Evolutionary conservation across 1,140 invertebrate genomes (phyloP).

Genomic region (Bombus waltoni): DNA sequence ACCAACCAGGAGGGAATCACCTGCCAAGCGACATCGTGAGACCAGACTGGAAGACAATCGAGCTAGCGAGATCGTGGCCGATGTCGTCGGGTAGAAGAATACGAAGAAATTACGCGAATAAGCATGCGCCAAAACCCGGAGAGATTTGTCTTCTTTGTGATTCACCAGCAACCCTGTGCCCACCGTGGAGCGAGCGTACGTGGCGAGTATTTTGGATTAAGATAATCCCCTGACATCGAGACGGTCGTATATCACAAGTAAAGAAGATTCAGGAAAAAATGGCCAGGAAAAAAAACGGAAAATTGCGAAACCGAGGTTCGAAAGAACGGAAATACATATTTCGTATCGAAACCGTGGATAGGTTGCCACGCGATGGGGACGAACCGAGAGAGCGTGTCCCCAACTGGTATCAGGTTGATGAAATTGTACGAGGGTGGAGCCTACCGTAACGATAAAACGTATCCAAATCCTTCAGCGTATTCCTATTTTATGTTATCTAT

Average conservation of each 20-base stretch:
- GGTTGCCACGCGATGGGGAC: constrained; percentile 17
- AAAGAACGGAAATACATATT: constrained; percentile 22
- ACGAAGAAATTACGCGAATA: constrained; percentile 8
- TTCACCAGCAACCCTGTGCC: neutral
- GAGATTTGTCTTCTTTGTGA: neutral
- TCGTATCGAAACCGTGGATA: constrained; percentile 20
- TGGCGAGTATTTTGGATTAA: constrained; percentile 27
- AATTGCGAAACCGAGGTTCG: neutral
- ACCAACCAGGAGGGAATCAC: too few relatives aligned
- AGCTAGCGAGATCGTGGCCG: neutral
- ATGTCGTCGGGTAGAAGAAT: too few relatives aligned
- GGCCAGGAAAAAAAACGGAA: neutral
- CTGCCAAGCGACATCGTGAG: neutral
- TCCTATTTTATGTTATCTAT: constrained; percentile 10
- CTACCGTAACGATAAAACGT: constrained; percentile 56
- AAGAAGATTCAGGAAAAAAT: neutral
- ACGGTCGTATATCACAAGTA: neutral
- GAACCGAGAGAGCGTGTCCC: constrained; percentile 30
- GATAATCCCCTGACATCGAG: constrained; percentile 26
- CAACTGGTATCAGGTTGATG: constrained; percentile 66
- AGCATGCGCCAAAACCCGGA: neutral
- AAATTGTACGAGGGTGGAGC: constrained; percentile 67
- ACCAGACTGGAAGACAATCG: neutral
- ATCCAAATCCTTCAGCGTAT: constrained; percentile 49
- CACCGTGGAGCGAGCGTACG: neutral